These are phyloP conservation scores for Acleris holmiana DNA, from an alignment of 2,888 invertebrate species.

Conservation along the genomic window DNA sequence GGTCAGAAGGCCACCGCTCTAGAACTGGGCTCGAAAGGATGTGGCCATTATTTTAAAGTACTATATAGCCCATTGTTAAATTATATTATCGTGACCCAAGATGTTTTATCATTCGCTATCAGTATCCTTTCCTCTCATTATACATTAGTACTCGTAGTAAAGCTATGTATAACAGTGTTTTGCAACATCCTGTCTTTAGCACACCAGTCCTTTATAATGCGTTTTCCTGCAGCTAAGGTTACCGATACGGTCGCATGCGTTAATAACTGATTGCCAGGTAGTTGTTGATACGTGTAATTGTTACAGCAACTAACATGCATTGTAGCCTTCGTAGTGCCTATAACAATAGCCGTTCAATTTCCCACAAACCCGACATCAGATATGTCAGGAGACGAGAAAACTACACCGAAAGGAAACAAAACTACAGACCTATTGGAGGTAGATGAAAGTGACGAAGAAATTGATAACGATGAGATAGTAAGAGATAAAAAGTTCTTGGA, in stretches of 20 bases:
- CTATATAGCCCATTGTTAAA: conserved; percentile 58
- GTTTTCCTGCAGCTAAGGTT: conserved; percentile 21
- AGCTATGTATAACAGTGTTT: too few species aligned
- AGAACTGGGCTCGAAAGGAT: conserved; percentile 52
- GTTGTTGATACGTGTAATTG: conserved; percentile 38
- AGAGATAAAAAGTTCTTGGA: conserved; percentile 73
- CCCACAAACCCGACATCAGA: conserved; percentile 69
- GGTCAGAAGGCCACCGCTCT: conserved; percentile 29
- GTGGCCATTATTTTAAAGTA: conserved; percentile 68
- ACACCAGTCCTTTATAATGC: conserved; percentile 28
- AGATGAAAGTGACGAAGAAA: conserved; percentile 74
- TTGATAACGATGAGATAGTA: conserved; percentile 60
- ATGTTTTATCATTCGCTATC: conserved; percentile 43
- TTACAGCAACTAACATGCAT: conserved; percentile 62
- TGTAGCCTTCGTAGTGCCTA: conserved; percentile 49
- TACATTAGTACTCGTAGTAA: too few species aligned
- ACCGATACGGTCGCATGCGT: conserved; percentile 25
- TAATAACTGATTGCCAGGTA: conserved; percentile 28
- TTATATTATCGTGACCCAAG: conserved; percentile 54
- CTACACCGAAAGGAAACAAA: conserved; percentile 56
- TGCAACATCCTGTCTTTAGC: conserved; percentile 42
- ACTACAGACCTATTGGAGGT: conserved; percentile 60
- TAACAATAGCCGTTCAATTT: conserved; percentile 60
- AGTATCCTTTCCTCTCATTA: conserved; percentile 42
- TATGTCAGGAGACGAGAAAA: conserved; percentile 72